Base-by-base conservation (phyloP, 2,113 vertebrate genomes). In the Apteryx mantelli region DNA sequence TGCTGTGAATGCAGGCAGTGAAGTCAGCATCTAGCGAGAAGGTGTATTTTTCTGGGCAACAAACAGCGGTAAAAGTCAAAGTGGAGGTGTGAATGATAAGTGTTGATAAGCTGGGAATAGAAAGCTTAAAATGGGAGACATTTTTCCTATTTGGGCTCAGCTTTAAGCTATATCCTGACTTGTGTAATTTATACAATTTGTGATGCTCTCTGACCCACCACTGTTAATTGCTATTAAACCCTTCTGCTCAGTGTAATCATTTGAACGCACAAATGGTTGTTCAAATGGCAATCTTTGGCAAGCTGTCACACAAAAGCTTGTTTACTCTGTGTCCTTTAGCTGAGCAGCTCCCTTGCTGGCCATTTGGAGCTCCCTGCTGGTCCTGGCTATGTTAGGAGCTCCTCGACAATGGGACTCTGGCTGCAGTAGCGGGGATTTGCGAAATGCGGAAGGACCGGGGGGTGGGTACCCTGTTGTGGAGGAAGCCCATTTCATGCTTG, bases 301-400 rank as follows among this genome's bases (percentile, higher is more conserved):
- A 93, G 89, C 18, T 83, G 69, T 38, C 38, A 61, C 42, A 55
- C 60, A 88, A 82, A 81, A 93, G 1, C 46, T 88, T 91, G 58
- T 86, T 96, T 89, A 42, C 0, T 1, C 24, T 46, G 11, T 58
- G 20, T 13, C 11, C 32, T 82, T 89, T 79, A 71, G 92, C 3
- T 52, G 70, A 77, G 11, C 30, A n/a, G 17, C 79, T 20, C 85
- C 77, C 97, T 97, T 96, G 93, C 68, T 0, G 2, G 52, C 91
- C 96, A 86, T 94, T 95, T 96, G 93, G 82, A 60, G 76, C 78
- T 95, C 75, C 60, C 36, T 25, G 36, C 30, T 48, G 32, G 30
- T 21, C 44, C 68, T 36, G 48, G 46, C 48, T 52, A 16, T 73
- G n/a, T 38, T 53, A 73, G 91, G 82, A 60, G 76, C 78, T 95